Conservation (phyloP, 2,797 vertebrate species). For the Rachycentron canadum region DNA sequence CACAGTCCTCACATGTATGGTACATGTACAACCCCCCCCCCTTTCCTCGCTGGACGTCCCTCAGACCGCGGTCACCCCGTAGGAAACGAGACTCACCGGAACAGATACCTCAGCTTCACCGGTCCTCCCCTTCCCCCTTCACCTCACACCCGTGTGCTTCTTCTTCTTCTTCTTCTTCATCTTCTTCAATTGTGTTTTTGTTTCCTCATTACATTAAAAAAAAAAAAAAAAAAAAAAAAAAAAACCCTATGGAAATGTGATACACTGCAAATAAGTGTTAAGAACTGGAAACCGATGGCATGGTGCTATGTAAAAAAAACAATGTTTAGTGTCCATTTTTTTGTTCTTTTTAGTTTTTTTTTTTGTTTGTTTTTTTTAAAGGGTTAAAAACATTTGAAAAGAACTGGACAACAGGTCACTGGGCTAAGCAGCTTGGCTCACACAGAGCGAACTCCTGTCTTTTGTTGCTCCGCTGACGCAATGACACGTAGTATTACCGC, state of each 20-base stretch:
- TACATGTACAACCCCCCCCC: neutral
- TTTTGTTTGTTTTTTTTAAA: neutral
- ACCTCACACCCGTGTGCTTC: conserved; percentile 5
- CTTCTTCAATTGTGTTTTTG: neutral
- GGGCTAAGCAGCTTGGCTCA: conserved; percentile 61
- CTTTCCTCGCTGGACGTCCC: conserved; percentile 21
- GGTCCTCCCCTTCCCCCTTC: neutral
- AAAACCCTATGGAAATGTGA: conserved; percentile 59
- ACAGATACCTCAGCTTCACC: conserved; percentile 64
- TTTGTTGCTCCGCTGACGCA: conserved; percentile 57
- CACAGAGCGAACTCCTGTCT: conserved; percentile 50
- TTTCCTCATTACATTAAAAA: conserved; percentile 32
- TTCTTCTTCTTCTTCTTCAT: neutral
- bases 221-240: conserved; percentile 6
- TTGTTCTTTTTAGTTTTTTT: neutral
- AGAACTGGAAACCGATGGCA: conserved; percentile 74
- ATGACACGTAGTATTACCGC: conserved; percentile 51
- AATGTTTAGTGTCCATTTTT: conserved; percentile 31
- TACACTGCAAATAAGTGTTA: conserved; percentile 43
- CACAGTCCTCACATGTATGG: conserved; percentile 47
- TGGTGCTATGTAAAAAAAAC: conserved; percentile 73
- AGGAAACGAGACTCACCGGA: conserved; percentile 38
- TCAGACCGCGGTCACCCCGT: conserved; percentile 27
- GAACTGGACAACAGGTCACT: conserved; percentile 55
- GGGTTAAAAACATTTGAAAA: conserved; percentile 43